Percentiles rank a stretch among this genome's conserved stretches.
phyloP scores from a whole-genome alignment of 2,888 invertebrate genomes.

The Drosophila infuscata region DNA sequence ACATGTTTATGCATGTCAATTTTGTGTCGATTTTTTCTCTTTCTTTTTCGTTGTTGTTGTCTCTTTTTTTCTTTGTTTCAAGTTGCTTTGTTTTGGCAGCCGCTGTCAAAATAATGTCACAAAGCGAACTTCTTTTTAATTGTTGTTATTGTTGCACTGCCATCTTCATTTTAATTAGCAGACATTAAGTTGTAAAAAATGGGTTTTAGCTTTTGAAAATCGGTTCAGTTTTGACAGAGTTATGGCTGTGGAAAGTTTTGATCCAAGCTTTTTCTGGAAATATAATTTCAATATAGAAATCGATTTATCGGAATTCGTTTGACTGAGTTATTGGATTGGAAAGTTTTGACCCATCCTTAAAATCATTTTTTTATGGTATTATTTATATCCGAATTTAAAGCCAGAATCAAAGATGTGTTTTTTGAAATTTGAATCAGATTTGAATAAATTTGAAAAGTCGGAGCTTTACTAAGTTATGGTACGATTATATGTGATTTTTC shows the following conservation, averaged over 20 bases:
- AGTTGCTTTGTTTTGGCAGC: constrained; percentile 56
- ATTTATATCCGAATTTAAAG: neutral
- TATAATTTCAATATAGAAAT: neutral
- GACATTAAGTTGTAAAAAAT: neutral
- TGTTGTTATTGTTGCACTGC: neutral
- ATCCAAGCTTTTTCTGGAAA: neutral
- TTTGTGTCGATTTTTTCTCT: constrained; percentile 6
- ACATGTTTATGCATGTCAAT: constrained; percentile 73
- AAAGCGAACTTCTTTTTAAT: neutral
- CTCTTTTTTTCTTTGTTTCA: constrained; percentile 29
- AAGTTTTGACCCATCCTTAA: too few relatives aligned
- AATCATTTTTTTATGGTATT: neutral
- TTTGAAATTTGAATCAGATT: too few relatives aligned
- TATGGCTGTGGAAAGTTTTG: neutral
- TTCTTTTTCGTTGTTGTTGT: constrained; percentile 1
- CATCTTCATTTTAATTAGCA: neutral
- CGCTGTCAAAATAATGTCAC: constrained; percentile 69
- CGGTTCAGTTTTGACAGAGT: neutral
- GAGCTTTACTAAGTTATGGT: neutral
- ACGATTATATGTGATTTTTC: neutral
- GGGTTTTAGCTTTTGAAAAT: neutral
- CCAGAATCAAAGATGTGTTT: too few relatives aligned
- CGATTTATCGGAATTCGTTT: neutral
- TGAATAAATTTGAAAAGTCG: neutral
- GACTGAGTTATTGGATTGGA: neutral